phyloP scores from a whole-genome alignment of 2,888 invertebrate species.

The Spodoptera picta region DNA sequence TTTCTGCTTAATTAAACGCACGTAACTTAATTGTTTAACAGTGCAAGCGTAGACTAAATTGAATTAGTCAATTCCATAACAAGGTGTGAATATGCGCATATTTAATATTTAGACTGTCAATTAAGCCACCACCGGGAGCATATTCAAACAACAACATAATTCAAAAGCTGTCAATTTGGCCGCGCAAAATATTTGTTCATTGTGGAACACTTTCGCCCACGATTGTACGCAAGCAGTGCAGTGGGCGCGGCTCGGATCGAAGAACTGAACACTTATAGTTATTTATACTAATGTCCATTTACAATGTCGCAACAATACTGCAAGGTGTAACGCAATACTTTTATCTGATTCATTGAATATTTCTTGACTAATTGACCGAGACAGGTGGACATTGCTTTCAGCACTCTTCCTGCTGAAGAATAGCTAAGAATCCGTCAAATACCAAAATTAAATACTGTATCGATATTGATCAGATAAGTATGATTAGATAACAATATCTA shows the following conservation, averaged over 20 bases:
- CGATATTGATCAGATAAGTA: too few relatives aligned
- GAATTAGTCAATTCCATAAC: conserved; percentile 26
- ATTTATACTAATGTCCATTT: conserved; percentile 57
- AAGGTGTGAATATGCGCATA: conserved; percentile 44
- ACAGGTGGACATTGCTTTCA: neutral
- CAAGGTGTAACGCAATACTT: conserved; percentile 43
- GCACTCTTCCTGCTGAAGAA: too few relatives aligned
- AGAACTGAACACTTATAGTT: conserved; percentile 57
- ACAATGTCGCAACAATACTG: conserved; percentile 39
- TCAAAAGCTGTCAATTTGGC: conserved; percentile 53
- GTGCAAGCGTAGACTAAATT: conserved; percentile 4
- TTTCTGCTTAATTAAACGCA: conserved; percentile 24
- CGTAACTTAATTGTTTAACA: conserved; percentile 24
- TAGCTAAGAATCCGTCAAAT: too few relatives aligned
- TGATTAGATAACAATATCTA: too few relatives aligned
- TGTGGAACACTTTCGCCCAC: conserved; percentile 50
- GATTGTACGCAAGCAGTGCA: conserved; percentile 48
- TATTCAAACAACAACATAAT: conserved; percentile 47
- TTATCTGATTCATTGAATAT: conserved; percentile 48
- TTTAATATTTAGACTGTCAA: conserved; percentile 47
- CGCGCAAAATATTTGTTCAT: conserved; percentile 40
- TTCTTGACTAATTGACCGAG: conserved; percentile 15
- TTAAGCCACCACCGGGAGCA: conserved; percentile 44
- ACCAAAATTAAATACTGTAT: too few relatives aligned
- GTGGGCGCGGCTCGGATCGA: conserved; percentile 59